Conservation (phyloP, 2,888 invertebrate species). For the Torymus tubicola region DNA sequence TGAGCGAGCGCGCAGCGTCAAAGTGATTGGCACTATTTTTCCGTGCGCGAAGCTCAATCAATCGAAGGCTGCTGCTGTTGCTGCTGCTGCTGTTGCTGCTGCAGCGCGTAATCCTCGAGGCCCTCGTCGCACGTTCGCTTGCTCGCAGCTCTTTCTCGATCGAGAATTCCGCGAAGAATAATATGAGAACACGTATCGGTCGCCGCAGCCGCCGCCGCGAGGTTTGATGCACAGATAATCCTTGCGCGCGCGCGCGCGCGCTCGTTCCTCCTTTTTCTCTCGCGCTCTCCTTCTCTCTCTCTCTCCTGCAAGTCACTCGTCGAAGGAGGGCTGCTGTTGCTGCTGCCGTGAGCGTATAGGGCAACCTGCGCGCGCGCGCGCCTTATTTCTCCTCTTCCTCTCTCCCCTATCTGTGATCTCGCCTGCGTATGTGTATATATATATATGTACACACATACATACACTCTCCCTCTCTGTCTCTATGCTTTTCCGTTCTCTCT, state of each 20-base stretch:
- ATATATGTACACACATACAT: too few relatives aligned
- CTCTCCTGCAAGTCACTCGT: constrained; percentile 49
- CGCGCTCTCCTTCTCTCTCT: constrained; percentile 26
- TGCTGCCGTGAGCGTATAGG: constrained; percentile 4
- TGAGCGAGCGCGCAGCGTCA: constrained; percentile 6
- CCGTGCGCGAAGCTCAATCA: constrained; percentile 28
- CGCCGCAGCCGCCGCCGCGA: constrained; percentile 62
- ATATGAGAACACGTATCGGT: constrained; percentile 69
- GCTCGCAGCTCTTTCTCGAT: constrained; percentile 13
- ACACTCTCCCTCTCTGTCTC: neutral
- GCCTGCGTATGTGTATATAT: neutral
- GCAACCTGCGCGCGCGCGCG: constrained; percentile 44
- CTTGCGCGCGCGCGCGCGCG: constrained; percentile 31
- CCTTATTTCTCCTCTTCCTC: constrained; percentile 58
- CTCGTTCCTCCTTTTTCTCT: constrained; percentile 15
- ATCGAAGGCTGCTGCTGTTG: constrained; percentile 18
- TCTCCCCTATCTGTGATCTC: constrained; percentile 43
- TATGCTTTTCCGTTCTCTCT: neutral
- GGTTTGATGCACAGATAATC: constrained; percentile 69
- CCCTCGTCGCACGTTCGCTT: neutral
- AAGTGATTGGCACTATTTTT: constrained; percentile 44
- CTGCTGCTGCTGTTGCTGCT: neutral
- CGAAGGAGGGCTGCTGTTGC: constrained; percentile 7
- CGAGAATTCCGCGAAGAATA: constrained; percentile 63
- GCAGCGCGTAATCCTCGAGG: constrained; percentile 37